A percentile compares a stretch with the other conserved stretches of the same genome.
Evolutionary conservation across 37 sponge, comb jelly and placozoan genomes (phyloP).

Genomic region (Halisarca cf. caerulea): DNA sequence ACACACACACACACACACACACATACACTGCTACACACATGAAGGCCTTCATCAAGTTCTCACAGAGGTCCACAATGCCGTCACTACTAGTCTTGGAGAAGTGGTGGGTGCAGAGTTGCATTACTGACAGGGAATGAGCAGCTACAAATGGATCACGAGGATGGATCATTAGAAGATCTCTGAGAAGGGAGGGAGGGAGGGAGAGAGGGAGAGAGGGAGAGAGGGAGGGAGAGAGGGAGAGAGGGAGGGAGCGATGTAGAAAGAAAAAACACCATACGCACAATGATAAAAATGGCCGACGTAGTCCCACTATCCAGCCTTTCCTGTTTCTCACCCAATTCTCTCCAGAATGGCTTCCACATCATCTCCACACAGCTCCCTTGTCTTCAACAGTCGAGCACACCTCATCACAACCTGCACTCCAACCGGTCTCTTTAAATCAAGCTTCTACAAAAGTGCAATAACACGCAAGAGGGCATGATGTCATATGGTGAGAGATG

Average conservation of each 20-base stretch:
- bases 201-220: no score
- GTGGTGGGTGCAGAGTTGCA: slow-evolving; percentile 14
- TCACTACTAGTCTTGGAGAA: background rate
- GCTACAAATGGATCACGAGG: slow-evolving; percentile 40
- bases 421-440: background rate
- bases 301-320: no score
- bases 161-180: slow-evolving; percentile 27
- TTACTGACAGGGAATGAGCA: background rate
- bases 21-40: slow-evolving; percentile 27
- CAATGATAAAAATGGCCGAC: no score
- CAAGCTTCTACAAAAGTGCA: background rate
- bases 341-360: background rate
- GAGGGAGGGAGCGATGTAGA: no score
- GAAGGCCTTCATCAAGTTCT: slow-evolving; percentile 30
- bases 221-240: no score
- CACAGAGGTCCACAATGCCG: background rate
- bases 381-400: background rate
- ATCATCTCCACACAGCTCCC: background rate
- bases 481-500: background rate
- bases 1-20: background rate
- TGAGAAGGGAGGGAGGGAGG: background rate
- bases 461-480: background rate
- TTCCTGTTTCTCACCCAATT: background rate
- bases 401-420: background rate
- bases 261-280: no score